Conservation (phyloP, 2,888 invertebrate genomes). For the Itoplectis maculator region DNA sequence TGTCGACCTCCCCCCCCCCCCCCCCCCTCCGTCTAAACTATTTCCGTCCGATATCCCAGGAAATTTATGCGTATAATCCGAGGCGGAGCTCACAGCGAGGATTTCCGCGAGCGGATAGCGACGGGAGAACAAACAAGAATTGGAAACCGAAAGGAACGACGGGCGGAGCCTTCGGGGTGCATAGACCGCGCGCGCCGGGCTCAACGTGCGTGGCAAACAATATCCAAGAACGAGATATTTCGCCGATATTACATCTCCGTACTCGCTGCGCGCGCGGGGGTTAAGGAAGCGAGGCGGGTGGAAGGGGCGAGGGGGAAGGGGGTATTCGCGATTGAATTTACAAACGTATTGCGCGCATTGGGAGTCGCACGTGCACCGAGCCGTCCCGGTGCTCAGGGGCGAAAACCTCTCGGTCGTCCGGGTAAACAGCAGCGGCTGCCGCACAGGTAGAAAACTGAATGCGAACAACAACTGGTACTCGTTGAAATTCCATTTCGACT, state of each 20-base stretch:
- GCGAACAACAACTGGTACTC: constrained; percentile 50
- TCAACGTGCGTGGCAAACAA: constrained; percentile 72
- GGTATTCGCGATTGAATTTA: constrained; percentile 78
- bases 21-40: too few species aligned
- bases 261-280: constrained; percentile 25
- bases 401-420: constrained; percentile 25
- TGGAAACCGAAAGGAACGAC: constrained; percentile 63
- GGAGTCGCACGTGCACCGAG: constrained; percentile 63
- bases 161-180: constrained; percentile 67
- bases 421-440: neutral
- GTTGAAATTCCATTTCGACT: constrained; percentile 61
- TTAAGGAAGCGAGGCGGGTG: too few species aligned
- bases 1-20: too few species aligned
- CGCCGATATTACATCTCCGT: constrained; percentile 75
- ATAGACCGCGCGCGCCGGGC: constrained; percentile 38
- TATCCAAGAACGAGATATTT: constrained; percentile 71
- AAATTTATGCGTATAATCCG: neutral
- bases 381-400: constrained; percentile 39
- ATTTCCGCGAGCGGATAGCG: constrained; percentile 49
- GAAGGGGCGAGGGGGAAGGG: too few species aligned
- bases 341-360: constrained; percentile 73
- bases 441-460: constrained; percentile 42
- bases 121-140: constrained; percentile 54
- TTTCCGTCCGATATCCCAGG: neutral
- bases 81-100: neutral